Evolutionary conservation across 2,888 invertebrate genomes (phyloP).

Genomic region (Caradrina kadenii): DNA sequence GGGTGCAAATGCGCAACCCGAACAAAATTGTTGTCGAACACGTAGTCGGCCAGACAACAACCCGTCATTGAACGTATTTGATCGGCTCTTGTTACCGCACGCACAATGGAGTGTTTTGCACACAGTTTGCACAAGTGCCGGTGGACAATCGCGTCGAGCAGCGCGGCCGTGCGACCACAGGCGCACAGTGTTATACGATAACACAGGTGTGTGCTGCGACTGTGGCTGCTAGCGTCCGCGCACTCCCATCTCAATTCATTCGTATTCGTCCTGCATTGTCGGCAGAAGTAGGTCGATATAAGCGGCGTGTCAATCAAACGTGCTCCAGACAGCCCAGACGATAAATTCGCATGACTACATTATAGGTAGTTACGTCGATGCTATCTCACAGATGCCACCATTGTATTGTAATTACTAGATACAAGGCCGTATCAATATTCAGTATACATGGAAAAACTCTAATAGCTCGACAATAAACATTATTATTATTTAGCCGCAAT

Average conservation of each 20-base stretch:
- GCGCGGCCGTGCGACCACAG: constrained; percentile 29
- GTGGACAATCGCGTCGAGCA: constrained; percentile 68
- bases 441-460: constrained; percentile 8
- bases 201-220: constrained; percentile 14
- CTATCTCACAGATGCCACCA: constrained; percentile 48
- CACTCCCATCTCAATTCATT: constrained; percentile 14
- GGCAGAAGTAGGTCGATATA: constrained; percentile 22
- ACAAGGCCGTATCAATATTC: constrained; percentile 37
- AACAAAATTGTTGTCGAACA: constrained; percentile 65
- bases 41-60: constrained; percentile 56
- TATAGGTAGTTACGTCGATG: constrained; percentile 28
- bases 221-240: constrained; percentile 21
- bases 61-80: constrained; percentile 62
- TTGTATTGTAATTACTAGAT: constrained; percentile 59
- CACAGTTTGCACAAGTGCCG: constrained; percentile 79
- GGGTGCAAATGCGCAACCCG: constrained; percentile 49
- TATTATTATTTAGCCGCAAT: not conserved
- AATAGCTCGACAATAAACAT: constrained; percentile 4
- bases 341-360: constrained; percentile 49
- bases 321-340: constrained; percentile 41
- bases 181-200: constrained; percentile 31
- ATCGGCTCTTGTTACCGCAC: constrained; percentile 64
- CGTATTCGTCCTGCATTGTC: constrained; percentile 28
- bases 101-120: constrained; percentile 79
- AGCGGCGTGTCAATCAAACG: constrained; percentile 47